Percentiles rank a stretch among this genome's conserved stretches.
Conservation (phyloP, 1,140 invertebrate genomes). For the Euschistus heros region DNA sequence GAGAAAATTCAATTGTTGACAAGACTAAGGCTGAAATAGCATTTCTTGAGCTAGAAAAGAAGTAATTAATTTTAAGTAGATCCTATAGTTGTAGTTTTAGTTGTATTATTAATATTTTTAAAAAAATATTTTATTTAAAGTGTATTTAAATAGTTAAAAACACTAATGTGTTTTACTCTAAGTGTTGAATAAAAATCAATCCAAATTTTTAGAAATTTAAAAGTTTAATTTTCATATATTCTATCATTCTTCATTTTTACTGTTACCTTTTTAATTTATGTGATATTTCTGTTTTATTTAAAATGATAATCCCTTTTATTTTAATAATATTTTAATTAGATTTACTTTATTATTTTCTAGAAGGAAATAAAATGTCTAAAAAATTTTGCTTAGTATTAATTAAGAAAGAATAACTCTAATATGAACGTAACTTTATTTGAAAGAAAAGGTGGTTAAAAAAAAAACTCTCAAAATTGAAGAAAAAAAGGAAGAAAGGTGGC, state of each 20-base stretch:
- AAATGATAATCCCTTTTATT: too few species aligned
- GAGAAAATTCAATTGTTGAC: slow-evolving; percentile 19
- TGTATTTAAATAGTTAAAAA: neutral
- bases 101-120: neutral
- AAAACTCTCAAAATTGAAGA: too few species aligned
- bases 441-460: too few species aligned
- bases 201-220: neutral
- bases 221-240: neutral
- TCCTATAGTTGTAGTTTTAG: neutral
- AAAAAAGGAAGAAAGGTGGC: too few species aligned
- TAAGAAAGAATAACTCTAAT: too few species aligned
- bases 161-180: neutral
- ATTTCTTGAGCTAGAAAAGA: slow-evolving; percentile 21
- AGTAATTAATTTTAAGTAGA: slow-evolving; percentile 7
- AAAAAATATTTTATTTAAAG: neutral
- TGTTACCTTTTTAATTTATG: too few species aligned
- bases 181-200: neutral
- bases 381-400: too few species aligned
- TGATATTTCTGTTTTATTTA: too few species aligned
- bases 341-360: too few species aligned
- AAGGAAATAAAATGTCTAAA: too few species aligned
- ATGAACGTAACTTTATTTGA: too few species aligned
- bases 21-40: slow-evolving; percentile 23
- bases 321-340: too few species aligned
- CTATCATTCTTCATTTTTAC: neutral